Base-by-base conservation (phyloP, 2,888 invertebrate genomes). In the Abrostola triplasia region DNA sequence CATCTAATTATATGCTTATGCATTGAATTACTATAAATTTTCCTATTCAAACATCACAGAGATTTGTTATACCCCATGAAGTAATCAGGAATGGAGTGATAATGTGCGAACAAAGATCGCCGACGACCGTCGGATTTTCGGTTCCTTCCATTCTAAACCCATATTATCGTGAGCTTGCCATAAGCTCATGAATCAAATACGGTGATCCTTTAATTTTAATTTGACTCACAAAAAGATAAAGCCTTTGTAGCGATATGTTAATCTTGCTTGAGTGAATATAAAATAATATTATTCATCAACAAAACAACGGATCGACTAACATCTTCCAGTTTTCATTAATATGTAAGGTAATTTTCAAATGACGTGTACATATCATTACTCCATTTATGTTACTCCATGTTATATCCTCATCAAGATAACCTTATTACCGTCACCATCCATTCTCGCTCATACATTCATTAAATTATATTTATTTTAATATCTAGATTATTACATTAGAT, bases 11-110 rank as follows among this genome's bases (percentile, higher is more conserved):
- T 85, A 88, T 76, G 75, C 79, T 77, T 84, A 90, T 89, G 88
- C 91, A 92, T 90, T 92, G 90, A 89, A 86, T 89, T 83, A 83
- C 86, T 84, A 88, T 77, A 84, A 83, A 88, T 88, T 88, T 88
- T 84, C 84, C 89, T 92, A 92, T 86, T 88, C 88, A 87, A 91
- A 90, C 91, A 92, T 94, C 93, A 93, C 93, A 94, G 92, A 92
- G 90, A 91, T 89, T 90, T 89, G 88, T 90, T 88, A 87, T 84
- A 88, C 88, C 87, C 88, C 44, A 47, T 47, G 44, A 47, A 47
- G 44, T 47, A 47, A 47, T 9, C 13, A 47, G 44, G 44, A 47
- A 47, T 47, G 44, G 44, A 47, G 44, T 47, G 24, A 47, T 47
- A 24, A 47, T 47, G 9, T 24, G 44, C 44, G 13, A 24, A 9